A percentile compares a stretch with the other conserved stretches of the same genome.
phyloP scores from a whole-genome alignment of 2,797 vertebrate species.

The Chaetophractus vellerosus region DNA sequence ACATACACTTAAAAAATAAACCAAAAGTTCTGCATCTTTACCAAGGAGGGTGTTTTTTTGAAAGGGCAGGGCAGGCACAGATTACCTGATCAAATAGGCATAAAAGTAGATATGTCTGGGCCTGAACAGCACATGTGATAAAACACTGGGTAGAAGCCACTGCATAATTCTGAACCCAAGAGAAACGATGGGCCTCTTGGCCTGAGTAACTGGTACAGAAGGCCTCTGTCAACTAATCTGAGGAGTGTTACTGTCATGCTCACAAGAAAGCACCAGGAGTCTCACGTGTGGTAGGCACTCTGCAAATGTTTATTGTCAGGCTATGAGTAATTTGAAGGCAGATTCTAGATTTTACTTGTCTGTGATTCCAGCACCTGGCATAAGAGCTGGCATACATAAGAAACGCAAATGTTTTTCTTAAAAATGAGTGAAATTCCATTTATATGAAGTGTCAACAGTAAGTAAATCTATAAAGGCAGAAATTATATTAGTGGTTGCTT shows the following conservation, averaged over 20 bases:
- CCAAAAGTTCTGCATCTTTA: conserved; percentile 28
- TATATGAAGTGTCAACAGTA: not conserved
- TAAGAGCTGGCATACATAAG: not conserved
- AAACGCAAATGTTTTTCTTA: not conserved
- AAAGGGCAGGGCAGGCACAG: not conserved
- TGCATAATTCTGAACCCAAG: not conserved
- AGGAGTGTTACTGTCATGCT: not conserved
- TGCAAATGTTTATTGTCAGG: not conserved
- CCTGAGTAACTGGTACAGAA: not conserved
- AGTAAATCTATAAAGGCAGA: not conserved
- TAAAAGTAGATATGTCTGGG: not conserved
- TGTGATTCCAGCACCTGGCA: not conserved
- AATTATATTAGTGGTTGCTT: not conserved
- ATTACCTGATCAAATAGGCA: not conserved
- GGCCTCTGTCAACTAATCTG: not conserved
- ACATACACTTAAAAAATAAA: not conserved
- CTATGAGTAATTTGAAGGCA: not conserved
- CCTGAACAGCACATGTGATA: not conserved
- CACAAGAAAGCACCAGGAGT: not conserved
- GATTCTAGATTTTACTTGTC: not conserved
- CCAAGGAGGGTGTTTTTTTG: not conserved
- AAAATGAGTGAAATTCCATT: not conserved
- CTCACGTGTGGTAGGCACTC: not conserved
- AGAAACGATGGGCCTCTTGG: not conserved
- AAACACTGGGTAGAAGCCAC: not conserved